These are phyloP conservation scores for Cyclophora albipunctata DNA, from an alignment of 2,888 invertebrate genomes.

Conservation along the genomic window DNA sequence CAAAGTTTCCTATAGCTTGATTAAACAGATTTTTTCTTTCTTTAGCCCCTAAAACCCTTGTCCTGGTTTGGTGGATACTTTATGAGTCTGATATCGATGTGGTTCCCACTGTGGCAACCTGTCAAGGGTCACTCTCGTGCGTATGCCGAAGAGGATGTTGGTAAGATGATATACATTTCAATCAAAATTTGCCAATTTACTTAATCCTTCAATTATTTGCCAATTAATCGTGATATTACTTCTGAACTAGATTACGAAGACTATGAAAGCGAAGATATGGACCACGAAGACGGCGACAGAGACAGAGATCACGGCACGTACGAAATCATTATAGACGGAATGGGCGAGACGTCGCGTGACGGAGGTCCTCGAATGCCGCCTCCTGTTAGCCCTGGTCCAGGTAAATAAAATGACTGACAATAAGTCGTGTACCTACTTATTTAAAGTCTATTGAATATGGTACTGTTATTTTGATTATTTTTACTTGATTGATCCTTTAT, in stretches of 20 bases:
- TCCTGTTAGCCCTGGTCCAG: slow-evolving; percentile 45
- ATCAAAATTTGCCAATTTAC: too few relatives aligned
- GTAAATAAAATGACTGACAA: slow-evolving; percentile 2
- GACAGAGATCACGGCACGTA: slow-evolving; percentile 64
- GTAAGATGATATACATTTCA: slow-evolving; percentile 26
- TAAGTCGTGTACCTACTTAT: too few relatives aligned
- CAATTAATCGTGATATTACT: too few relatives aligned
- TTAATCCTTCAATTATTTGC: too few relatives aligned
- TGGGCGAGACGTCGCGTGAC: slow-evolving; percentile 47
- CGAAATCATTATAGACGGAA: slow-evolving; percentile 62
- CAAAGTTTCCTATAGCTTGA: background rate
- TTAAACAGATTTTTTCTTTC: too few relatives aligned
- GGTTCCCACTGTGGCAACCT: slow-evolving; percentile 67
- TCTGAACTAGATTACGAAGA: slow-evolving; percentile 54
- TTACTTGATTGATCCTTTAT: too few relatives aligned
- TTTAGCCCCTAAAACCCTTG: slow-evolving; percentile 71
- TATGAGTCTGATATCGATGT: slow-evolving; percentile 60
- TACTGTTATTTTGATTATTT: too few relatives aligned
- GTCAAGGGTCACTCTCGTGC: slow-evolving; percentile 46
- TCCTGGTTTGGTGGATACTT: slow-evolving; percentile 74
- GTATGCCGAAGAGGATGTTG: slow-evolving; percentile 71
- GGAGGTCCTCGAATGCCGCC: slow-evolving; percentile 30
- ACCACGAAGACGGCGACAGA: slow-evolving; percentile 43
- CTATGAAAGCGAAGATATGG: slow-evolving; percentile 57
- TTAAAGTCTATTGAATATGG: too few relatives aligned